Conservation (phyloP, 2,113 vertebrate species). For the Pangasianodon hypophthalmus region DNA sequence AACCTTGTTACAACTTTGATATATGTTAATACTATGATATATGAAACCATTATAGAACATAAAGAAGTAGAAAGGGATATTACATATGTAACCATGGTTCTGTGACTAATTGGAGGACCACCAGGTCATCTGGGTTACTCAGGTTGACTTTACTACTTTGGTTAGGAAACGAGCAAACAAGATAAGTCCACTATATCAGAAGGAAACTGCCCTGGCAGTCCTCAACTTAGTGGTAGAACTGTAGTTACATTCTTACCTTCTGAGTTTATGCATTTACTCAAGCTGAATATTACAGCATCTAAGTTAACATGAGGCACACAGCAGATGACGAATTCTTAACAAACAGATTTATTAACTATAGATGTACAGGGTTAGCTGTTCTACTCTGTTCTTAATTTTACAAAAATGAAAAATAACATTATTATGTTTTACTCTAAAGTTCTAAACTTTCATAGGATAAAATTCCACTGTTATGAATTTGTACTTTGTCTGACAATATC, state of each 20-base stretch:
- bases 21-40: too few relatives aligned
- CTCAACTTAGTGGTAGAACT: too few relatives aligned
- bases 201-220: too few relatives aligned
- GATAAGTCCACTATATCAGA: too few relatives aligned
- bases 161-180: too few relatives aligned
- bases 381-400: not conserved
- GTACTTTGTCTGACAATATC: not conserved
- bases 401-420: not conserved
- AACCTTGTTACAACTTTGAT: not conserved
- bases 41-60: too few relatives aligned
- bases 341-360: not conserved
- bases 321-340: not conserved
- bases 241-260: not conserved
- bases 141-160: too few relatives aligned
- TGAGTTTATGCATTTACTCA: not conserved
- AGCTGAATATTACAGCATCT: not conserved
- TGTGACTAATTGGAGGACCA: too few relatives aligned
- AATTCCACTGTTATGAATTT: not conserved
- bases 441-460: not conserved
- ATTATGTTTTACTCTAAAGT: not conserved
- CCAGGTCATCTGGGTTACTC: too few relatives aligned
- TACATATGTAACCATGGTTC: too few relatives aligned
- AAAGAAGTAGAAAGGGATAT: too few relatives aligned
- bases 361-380: not conserved
- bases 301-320: not conserved